These are phyloP conservation scores for Todiramphus saurophagus DNA, from an alignment of 2,113 vertebrate species.

Conservation along the genomic window DNA sequence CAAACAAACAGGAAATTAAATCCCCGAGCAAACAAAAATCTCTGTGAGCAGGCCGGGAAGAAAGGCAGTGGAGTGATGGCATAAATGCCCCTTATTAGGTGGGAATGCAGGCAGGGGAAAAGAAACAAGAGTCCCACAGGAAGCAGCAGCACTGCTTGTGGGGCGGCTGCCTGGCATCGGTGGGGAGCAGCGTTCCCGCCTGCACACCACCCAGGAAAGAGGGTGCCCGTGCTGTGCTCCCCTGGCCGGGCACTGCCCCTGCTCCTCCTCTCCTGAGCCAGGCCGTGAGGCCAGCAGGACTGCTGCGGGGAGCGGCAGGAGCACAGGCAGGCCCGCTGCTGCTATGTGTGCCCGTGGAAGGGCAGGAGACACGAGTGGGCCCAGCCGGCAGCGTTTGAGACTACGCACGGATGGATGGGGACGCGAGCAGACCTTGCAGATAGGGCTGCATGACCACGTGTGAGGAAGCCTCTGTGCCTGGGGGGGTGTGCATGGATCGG, in stretches of 20 bases:
- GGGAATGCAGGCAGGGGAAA: rapidly evolving
- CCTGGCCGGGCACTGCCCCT: background rate
- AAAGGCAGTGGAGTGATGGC: rapidly evolving
- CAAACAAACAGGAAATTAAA: conserved; percentile 45
- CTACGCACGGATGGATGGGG: rapidly evolving
- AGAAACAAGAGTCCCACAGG: background rate
- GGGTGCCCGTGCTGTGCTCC: too few relatives aligned
- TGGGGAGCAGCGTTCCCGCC: rapidly evolving
- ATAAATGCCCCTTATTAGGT: background rate
- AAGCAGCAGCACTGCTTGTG: background rate
- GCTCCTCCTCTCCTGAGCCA: background rate
- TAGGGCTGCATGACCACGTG: background rate
- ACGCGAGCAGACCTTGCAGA: rapidly evolving
- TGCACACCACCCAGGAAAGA: rapidly evolving
- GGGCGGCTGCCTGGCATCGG: rapidly evolving
- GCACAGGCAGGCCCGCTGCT: background rate
- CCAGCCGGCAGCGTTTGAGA: rapidly evolving
- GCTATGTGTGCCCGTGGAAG: rapidly evolving
- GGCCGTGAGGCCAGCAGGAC: rapidly evolving
- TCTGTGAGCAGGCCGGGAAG: background rate
- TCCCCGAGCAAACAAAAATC: background rate
- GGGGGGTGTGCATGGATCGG: rapidly evolving
- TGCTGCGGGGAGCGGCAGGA: rapidly evolving
- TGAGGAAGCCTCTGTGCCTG: rapidly evolving
- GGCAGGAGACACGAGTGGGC: background rate